Conservation (phyloP, 2,113 vertebrate genomes). For the Laterallus jamaicensis region DNA sequence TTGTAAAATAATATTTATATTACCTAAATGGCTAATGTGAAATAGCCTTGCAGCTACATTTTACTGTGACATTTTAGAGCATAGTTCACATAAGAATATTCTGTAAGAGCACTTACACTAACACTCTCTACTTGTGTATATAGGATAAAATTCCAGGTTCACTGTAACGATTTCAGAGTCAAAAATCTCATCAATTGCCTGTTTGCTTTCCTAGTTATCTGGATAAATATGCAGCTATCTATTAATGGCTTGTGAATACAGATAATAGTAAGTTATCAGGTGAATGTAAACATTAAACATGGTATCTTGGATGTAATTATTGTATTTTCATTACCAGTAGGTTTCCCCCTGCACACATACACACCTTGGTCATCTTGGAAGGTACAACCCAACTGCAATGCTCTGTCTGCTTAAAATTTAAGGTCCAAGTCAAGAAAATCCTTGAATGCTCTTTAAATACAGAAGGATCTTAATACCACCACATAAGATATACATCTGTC, state of each 20-base stretch:
- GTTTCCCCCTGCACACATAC: background rate
- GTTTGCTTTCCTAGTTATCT: slow-evolving; percentile 8
- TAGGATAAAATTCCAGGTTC: background rate
- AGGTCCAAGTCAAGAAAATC: background rate
- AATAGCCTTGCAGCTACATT: slow-evolving; percentile 26
- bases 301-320: background rate
- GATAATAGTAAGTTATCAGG: background rate
- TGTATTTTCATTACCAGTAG: background rate
- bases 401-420: background rate
- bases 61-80: slow-evolving; percentile 36
- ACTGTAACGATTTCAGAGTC: background rate
- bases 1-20: slow-evolving; percentile 17
- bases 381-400: background rate
- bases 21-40: slow-evolving; percentile 23
- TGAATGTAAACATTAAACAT: background rate
- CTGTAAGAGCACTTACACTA: background rate
- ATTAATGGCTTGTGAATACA: background rate
- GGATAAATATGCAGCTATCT: background rate
- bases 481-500: background rate
- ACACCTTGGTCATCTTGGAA: background rate
- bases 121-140: background rate
- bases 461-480: background rate
- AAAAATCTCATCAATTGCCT: background rate
- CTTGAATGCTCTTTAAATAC: background rate
- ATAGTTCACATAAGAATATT: background rate